Conservation (phyloP, 53 echinoderm and acorn worm species). For the Hippasteria phrygiana region DNA sequence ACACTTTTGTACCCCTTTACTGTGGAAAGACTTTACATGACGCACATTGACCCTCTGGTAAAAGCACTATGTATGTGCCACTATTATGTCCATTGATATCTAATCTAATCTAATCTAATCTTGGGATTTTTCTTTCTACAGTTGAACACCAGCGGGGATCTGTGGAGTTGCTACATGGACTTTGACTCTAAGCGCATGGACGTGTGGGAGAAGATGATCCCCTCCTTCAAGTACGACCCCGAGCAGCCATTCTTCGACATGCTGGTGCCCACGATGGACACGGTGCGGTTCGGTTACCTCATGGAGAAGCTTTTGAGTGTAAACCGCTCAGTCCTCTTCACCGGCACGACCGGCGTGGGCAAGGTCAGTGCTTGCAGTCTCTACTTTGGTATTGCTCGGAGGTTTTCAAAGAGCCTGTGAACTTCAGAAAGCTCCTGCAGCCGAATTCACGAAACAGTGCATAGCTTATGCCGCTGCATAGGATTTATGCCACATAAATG, state of each 20-base stretch:
- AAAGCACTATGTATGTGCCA: too few relatives aligned
- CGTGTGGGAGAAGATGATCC: slow-evolving; percentile 98
- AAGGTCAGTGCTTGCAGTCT: slow-evolving; percentile 75
- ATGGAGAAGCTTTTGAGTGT: slow-evolving; percentile 95
- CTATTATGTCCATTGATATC: too few relatives aligned
- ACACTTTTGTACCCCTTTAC: too few relatives aligned
- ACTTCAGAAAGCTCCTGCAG: too few relatives aligned
- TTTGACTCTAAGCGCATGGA: slow-evolving; percentile 97
- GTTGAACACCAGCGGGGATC: slow-evolving; percentile 70
- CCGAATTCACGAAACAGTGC: too few relatives aligned
- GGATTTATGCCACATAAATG: too few relatives aligned
- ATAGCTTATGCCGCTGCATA: too few relatives aligned
- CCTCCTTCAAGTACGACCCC: slow-evolving; percentile 93
- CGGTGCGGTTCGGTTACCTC: slow-evolving; percentile 95
- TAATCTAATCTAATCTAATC: too few relatives aligned
- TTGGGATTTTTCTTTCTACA: not conserved
- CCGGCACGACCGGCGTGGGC: slow-evolving; percentile 98
- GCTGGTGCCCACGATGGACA: slow-evolving; percentile 99
- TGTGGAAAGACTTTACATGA: too few relatives aligned
- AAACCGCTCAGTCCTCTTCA: slow-evolving; percentile 92
- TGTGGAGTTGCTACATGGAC: slow-evolving; percentile 99
- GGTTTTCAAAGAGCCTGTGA: too few relatives aligned
- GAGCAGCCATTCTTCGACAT: slow-evolving; percentile 99
- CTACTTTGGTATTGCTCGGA: too few relatives aligned
- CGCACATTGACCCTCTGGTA: too few relatives aligned